Evolutionary conservation across 2,797 vertebrate genomes (phyloP).

Genomic region (Schizopygopsis pylzovi): DNA sequence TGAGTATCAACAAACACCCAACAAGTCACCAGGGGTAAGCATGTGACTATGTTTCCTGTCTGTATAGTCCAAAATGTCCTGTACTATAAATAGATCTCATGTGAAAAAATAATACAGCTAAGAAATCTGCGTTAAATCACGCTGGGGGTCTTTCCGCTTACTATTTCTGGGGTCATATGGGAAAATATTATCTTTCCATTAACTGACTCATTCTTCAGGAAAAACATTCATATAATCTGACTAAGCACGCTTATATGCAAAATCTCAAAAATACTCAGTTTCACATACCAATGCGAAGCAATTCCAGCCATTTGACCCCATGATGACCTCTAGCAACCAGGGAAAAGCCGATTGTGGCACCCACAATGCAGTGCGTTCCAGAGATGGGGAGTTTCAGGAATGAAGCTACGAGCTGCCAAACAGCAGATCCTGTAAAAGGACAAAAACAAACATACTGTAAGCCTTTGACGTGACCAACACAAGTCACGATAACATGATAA

Average conservation of each 20-base stretch:
- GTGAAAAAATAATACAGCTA: slow-evolving; percentile 26
- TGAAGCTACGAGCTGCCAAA: slow-evolving; percentile 93
- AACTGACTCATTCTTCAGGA: neutral
- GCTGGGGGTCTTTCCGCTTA: neutral
- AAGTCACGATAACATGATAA: slow-evolving; percentile 30
- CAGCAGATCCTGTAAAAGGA: slow-evolving; percentile 86
- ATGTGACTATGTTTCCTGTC: slow-evolving; percentile 35
- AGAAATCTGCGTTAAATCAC: slow-evolving; percentile 12
- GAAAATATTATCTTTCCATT: slow-evolving; percentile 19
- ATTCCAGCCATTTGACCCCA: slow-evolving; percentile 91
- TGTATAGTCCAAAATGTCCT: slow-evolving; percentile 39
- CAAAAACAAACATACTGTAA: slow-evolving; percentile 2
- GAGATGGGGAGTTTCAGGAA: slow-evolving; percentile 97
- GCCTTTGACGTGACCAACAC: neutral
- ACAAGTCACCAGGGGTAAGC: slow-evolving; percentile 11
- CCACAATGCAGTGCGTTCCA: slow-evolving; percentile 97
- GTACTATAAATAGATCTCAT: slow-evolving; percentile 31
- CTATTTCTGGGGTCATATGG: slow-evolving; percentile 20
- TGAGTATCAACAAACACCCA: slow-evolving; percentile 24
- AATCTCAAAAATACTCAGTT: slow-evolving; percentile 10
- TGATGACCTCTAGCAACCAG: slow-evolving; percentile 88
- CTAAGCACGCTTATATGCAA: neutral
- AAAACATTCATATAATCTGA: neutral
- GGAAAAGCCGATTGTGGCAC: slow-evolving; percentile 96
- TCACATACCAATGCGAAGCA: slow-evolving; percentile 89